These are phyloP conservation scores for Laspeyria flexula DNA, from an alignment of 2,888 invertebrate genomes.

Conservation along the genomic window DNA sequence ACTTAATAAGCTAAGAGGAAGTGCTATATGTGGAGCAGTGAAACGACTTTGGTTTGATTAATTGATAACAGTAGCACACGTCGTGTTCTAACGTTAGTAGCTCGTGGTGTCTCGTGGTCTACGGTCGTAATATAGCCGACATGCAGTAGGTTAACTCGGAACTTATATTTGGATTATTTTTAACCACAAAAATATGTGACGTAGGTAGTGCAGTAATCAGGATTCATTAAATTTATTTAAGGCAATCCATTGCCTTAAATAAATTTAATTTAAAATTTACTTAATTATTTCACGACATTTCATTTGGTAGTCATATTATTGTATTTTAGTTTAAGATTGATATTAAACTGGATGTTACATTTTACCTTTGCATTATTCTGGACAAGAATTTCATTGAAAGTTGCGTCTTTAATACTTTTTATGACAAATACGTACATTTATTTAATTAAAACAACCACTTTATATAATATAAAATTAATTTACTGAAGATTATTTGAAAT, in stretches of 20 bases:
- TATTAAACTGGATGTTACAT: no score
- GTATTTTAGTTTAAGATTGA: no score
- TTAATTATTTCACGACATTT: no score
- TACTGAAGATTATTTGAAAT: conserved; percentile 45
- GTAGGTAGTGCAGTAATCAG: background rate
- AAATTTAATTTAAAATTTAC: no score
- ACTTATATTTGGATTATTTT: background rate
- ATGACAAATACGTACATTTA: conserved; percentile 18
- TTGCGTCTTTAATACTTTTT: no score
- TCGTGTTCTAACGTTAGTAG: conserved; percentile 41
- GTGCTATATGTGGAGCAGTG: conserved; percentile 58
- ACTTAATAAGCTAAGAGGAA: conserved; percentile 22
- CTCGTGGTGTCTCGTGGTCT: conserved; percentile 39
- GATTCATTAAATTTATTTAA: no score
- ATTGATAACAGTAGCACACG: conserved; percentile 71
- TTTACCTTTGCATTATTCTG: no score
- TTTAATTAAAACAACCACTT: conserved; percentile 46
- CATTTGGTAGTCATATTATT: no score
- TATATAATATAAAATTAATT: no score
- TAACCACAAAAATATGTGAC: background rate
- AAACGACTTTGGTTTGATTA: conserved; percentile 65
- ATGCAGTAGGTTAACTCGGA: conserved; percentile 20
- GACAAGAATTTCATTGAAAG: no score
- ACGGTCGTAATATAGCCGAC: conserved; percentile 5
- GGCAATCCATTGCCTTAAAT: no score